Percentiles rank a stretch among this genome's conserved stretches.
phyloP scores from a whole-genome alignment of 1,140 invertebrate species.

The Drosophila varians region DNA sequence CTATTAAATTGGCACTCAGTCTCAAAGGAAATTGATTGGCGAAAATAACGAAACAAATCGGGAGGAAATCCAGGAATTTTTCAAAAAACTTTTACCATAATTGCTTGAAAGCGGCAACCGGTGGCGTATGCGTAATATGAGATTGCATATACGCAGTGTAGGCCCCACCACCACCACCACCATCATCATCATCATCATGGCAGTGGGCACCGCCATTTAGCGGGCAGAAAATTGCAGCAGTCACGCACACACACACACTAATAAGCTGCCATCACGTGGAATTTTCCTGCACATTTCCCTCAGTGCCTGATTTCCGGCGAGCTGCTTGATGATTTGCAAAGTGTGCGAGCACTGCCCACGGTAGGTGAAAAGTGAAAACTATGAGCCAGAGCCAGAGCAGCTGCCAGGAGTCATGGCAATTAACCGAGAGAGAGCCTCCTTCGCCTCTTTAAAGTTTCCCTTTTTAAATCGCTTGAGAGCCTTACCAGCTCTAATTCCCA shows the following conservation, averaged over 20 bases:
- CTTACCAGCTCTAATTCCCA: conserved; percentile 17
- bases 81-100: conserved; percentile 6
- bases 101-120: conserved; percentile 8
- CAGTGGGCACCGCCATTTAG: conserved; percentile 22
- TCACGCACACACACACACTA: conserved; percentile 50
- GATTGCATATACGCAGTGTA: conserved; percentile 35
- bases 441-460: conserved; percentile 16
- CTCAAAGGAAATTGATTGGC: conserved; percentile 40
- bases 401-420: conserved; percentile 21
- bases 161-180: background rate
- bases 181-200: conserved; percentile 12
- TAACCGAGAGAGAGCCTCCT: conserved; percentile 9
- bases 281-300: conserved; percentile 26
- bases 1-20: conserved; percentile 37
- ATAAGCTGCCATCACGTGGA: conserved; percentile 57
- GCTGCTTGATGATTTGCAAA: conserved; percentile 36
- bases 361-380: conserved; percentile 17
- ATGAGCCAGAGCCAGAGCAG: conserved; percentile 27
- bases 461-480: background rate
- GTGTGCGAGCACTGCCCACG: conserved; percentile 17
- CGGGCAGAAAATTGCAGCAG: conserved; percentile 50
- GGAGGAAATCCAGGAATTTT: background rate
- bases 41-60: conserved; percentile 1
- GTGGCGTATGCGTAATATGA: conserved; percentile 34
- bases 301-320: background rate